phyloP scores from a whole-genome alignment of 2,888 invertebrate species.

The Drosophila heteroneura region DNA sequence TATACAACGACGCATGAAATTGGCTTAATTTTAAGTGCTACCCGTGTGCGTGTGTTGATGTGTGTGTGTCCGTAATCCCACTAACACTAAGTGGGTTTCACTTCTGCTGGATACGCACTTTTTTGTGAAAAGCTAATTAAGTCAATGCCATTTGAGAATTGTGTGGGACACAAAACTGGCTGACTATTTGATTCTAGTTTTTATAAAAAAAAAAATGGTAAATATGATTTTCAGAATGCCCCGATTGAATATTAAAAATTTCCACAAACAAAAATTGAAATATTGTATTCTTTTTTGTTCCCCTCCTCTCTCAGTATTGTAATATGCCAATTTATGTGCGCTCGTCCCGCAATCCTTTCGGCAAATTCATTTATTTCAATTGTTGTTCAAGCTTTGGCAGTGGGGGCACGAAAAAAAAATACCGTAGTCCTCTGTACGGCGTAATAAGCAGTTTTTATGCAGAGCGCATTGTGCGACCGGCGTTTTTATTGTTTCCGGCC shows the following conservation, averaged over 20 bases:
- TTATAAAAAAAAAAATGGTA: background rate
- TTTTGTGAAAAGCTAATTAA: constrained; percentile 48
- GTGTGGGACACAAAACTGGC: constrained; percentile 4
- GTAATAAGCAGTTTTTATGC: constrained; percentile 79
- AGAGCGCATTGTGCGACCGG: constrained; percentile 59
- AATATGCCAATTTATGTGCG: constrained; percentile 61
- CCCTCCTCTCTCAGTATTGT: constrained; percentile 23
- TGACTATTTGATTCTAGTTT: constrained; percentile 43
- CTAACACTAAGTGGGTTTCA: constrained; percentile 17
- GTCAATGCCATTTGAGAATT: constrained; percentile 24
- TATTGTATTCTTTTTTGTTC: constrained; percentile 4
- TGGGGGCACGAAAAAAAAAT: constrained; percentile 21
- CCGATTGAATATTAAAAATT: constrained; percentile 34
- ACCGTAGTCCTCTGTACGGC: constrained; percentile 57
- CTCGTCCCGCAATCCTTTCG: constrained; percentile 64
- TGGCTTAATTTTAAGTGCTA: constrained; percentile 68
- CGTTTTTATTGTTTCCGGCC: constrained; percentile 76
- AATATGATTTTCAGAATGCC: constrained; percentile 1
- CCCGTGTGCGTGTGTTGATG: constrained; percentile 9
- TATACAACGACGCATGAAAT: constrained; percentile 67
- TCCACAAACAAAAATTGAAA: constrained; percentile 23
- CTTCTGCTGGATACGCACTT: constrained; percentile 28
- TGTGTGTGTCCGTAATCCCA: constrained; percentile 12
- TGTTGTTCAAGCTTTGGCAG: constrained; percentile 62
- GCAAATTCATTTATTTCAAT: constrained; percentile 81